Evolutionary conservation across 2,797 vertebrate species (phyloP), one percentile per base, ranked within the genome.

Genomic region (Harpagifer antarcticus): DNA sequence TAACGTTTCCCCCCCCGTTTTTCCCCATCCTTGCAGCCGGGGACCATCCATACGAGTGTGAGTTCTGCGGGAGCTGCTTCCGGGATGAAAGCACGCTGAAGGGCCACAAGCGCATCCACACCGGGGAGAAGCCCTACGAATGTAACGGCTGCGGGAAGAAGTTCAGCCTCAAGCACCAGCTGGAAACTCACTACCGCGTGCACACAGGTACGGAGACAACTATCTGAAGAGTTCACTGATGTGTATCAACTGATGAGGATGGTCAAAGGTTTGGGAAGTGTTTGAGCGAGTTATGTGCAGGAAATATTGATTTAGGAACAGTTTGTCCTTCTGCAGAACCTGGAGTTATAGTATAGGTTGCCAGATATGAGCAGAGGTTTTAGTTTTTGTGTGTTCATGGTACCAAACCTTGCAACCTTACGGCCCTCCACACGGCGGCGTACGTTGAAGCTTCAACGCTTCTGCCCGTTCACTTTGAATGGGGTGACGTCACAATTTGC

Each of bases 151-250:
- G 98, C 0, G 98, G 98, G 84, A 99, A 99, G 94, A 99, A 98
- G 92, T 99, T 99, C 94, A 99, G 98, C 95, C 97, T 99, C 89
- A 99, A 99, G 92, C 98, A 99, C 94, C 98, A 99, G 95, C 95
- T 99, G 94, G 98, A 99, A 95, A 99, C 98, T 61, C 98, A 99
- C 95, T 99, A 99, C 89, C 94, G 98, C 45, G 98, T 99, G 89
- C 98, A 99, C 92, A 99, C 98, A 95, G 98, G 98, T 99, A 88
- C 76, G 3, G 69, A 0, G 33, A 37, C 13, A 3, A 9, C 44
- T 3, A 8, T 31, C 15, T 44, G 2, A 50, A 50, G 19, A 52
- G 49, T 43, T 20, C 58, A 37, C 57, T 3, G 0, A n/a, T 44
- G 42, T 20, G 23, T 20, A 33, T 52, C 27, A 16, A 44, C 15